phyloP scores from a whole-genome alignment of 2,888 invertebrate genomes.

The Sphaerophoria rueppellii region DNA sequence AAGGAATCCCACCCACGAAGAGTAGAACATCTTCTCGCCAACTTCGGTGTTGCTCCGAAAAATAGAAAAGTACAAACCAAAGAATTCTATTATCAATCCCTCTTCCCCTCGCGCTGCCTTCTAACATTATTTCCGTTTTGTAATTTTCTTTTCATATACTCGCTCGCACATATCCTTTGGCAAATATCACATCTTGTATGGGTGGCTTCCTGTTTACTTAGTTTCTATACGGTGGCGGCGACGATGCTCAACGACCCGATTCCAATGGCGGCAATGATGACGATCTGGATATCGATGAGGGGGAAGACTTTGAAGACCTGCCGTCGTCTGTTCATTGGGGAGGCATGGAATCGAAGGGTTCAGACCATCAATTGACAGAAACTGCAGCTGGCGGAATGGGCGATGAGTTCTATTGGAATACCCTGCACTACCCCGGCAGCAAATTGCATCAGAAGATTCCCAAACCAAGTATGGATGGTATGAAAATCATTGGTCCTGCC shows the following conservation, averaged over 20 bases:
- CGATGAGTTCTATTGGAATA: slow-evolving; percentile 64
- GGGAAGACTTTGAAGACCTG: slow-evolving; percentile 46
- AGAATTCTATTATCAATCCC: slow-evolving; percentile 57
- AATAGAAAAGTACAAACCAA: slow-evolving; percentile 33
- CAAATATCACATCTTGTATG: slow-evolving; percentile 37
- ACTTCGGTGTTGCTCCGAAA: slow-evolving; percentile 2
- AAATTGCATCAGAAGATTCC: background rate
- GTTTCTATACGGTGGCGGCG: slow-evolving; percentile 4
- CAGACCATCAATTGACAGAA: slow-evolving; percentile 18
- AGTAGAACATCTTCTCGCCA: background rate
- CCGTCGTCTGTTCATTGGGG: no score
- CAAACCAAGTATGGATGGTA: no score
- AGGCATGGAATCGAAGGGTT: slow-evolving; percentile 48
- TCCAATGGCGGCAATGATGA: background rate
- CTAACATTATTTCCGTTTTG: slow-evolving; percentile 61
- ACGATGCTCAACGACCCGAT: slow-evolving; percentile 17
- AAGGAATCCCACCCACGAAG: background rate
- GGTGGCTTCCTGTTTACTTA: slow-evolving; percentile 15
- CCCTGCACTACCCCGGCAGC: slow-evolving; percentile 47
- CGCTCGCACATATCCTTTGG: slow-evolving; percentile 35
- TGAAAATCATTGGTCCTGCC: background rate
- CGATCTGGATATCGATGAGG: slow-evolving; percentile 1
- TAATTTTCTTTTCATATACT: slow-evolving; percentile 46
- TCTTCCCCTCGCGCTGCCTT: slow-evolving; percentile 48
- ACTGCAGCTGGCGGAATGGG: slow-evolving; percentile 52